Conservation (phyloP, 2,113 vertebrate genomes). For the Chascanopsetta lugubris region DNA sequence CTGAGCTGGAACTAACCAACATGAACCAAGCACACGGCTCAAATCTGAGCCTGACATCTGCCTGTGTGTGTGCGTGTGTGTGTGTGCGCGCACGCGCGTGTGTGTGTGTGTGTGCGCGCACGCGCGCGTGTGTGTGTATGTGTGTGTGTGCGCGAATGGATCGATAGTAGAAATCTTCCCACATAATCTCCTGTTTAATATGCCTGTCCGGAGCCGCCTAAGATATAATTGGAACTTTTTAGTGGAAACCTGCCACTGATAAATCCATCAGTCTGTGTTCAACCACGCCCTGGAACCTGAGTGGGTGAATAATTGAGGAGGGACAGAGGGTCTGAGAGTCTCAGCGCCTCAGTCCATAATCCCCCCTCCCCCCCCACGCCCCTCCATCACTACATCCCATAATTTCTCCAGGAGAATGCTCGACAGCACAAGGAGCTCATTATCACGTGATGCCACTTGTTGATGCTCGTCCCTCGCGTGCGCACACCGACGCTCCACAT, state of each 20-base stretch:
- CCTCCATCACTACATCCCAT: slow-evolving; percentile 34
- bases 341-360: slow-evolving; percentile 33
- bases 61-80: slow-evolving; percentile 13
- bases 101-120: slow-evolving; percentile 9
- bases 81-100: slow-evolving; percentile 7
- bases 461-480: slow-evolving; percentile 20
- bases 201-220: slow-evolving; percentile 22
- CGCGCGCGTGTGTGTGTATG: slow-evolving; percentile 8
- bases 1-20: slow-evolving; percentile 21
- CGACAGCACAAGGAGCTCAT: slow-evolving; percentile 22
- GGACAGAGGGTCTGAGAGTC: slow-evolving; percentile 10
- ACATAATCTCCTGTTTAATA: slow-evolving; percentile 54
- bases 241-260: slow-evolving; percentile 36
- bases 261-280: slow-evolving; percentile 56
- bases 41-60: slow-evolving; percentile 16
- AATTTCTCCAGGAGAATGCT: slow-evolving; percentile 42
- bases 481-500: slow-evolving; percentile 40
- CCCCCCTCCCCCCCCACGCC: too few species aligned
- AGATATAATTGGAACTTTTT: slow-evolving; percentile 48
- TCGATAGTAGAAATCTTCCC: slow-evolving; percentile 41
- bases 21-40: background rate
- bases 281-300: slow-evolving; percentile 56
- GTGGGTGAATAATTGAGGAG: slow-evolving; percentile 47
- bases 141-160: slow-evolving; percentile 19
- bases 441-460: slow-evolving; percentile 26